Evolutionary conservation across 1,140 invertebrate genomes (phyloP).

Genomic region (Zaprionus africanus): DNA sequence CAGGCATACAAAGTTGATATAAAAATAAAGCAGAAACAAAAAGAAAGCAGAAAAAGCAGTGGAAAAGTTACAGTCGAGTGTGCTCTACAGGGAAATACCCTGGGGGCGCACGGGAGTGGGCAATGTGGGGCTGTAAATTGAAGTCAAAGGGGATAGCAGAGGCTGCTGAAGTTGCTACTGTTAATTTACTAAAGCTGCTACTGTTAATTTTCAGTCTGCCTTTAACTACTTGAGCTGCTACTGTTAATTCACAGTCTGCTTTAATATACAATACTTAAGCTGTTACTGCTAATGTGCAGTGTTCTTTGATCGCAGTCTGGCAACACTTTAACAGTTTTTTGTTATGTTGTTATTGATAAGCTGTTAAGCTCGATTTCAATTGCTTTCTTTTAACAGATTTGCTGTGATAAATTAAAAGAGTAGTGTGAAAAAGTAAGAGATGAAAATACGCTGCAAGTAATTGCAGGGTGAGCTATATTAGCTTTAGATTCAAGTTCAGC

Average conservation of each 20-base stretch:
- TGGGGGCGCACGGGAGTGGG: neutral
- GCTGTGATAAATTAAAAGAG: too few species aligned
- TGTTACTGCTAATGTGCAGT: too few species aligned
- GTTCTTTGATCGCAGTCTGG: too few species aligned
- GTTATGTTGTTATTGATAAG: neutral
- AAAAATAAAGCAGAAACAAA: conserved; percentile 65
- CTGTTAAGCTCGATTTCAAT: neutral
- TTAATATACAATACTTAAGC: neutral
- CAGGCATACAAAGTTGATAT: conserved; percentile 71
- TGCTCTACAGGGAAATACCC: conserved; percentile 34
- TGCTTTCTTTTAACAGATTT: neutral
- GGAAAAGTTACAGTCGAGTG: conserved; percentile 21
- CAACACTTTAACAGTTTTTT: neutral
- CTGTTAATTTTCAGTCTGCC: neutral
- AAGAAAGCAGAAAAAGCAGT: conserved; percentile 24
- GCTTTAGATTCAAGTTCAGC: too few species aligned
- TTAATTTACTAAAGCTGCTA: neutral
- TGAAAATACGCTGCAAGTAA: too few species aligned
- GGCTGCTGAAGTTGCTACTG: neutral
- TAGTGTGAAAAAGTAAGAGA: too few species aligned
- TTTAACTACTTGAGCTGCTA: neutral
- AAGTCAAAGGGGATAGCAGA: neutral
- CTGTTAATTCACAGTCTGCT: neutral
- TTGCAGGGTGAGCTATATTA: too few species aligned
- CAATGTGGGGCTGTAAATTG: neutral